Conservation (phyloP, 2,888 invertebrate species). For the Habrosyne pyritoides region DNA sequence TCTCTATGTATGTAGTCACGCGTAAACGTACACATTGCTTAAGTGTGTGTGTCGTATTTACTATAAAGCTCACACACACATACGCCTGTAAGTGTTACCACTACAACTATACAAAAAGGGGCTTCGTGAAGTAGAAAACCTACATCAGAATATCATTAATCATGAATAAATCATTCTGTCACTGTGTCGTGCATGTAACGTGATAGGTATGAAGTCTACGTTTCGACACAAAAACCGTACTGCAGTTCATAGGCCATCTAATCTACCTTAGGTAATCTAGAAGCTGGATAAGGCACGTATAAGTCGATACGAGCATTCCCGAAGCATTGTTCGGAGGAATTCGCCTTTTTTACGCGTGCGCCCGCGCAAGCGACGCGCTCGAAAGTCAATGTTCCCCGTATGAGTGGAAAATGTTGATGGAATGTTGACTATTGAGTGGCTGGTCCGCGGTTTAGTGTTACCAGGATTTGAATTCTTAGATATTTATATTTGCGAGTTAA, state of each 20-base stretch:
- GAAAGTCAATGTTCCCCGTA: slow-evolving; percentile 11
- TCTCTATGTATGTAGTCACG: no score
- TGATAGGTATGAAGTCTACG: slow-evolving; percentile 27
- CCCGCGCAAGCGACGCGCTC: not conserved
- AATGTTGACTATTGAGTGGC: not conserved
- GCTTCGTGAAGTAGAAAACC: no score
- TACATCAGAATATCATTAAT: not conserved
- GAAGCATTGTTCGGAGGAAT: slow-evolving; percentile 19
- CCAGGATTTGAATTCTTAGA: not conserved
- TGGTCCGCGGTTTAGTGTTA: not conserved
- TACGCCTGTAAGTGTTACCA: no score
- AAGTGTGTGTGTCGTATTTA: no score
- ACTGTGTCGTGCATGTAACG: slow-evolving; percentile 16
- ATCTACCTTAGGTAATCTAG: slow-evolving; percentile 48
- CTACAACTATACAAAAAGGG: no score
- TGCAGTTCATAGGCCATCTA: slow-evolving; percentile 52
- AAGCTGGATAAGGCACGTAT: slow-evolving; percentile 34
- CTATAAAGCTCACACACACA: no score
- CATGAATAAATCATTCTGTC: not conserved
- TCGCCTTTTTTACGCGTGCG: slow-evolving; percentile 5
- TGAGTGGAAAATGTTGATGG: not conserved
- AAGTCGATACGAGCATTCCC: slow-evolving; percentile 6
- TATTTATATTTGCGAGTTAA: not conserved
- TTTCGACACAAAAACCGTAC: slow-evolving; percentile 43
- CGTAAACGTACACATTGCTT: no score